These are phyloP conservation scores for Tuberolachnus salignus DNA, from an alignment of 2,888 invertebrate species.

Conservation along the genomic window DNA sequence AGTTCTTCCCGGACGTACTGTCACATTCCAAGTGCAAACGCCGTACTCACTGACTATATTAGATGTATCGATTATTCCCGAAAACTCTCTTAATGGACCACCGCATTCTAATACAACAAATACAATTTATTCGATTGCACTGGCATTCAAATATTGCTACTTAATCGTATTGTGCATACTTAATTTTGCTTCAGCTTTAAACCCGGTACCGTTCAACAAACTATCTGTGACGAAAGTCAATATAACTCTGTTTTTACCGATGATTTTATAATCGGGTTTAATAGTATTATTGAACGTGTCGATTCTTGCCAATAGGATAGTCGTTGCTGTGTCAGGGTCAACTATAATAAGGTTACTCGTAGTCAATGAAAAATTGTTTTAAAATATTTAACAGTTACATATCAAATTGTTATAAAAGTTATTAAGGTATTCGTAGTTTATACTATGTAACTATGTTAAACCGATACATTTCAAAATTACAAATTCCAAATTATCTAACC, in stretches of 20 bases:
- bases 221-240: slow-evolving; percentile 13
- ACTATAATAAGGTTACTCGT: slow-evolving; percentile 12
- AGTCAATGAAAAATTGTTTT: too few species aligned
- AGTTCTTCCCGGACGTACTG: slow-evolving; percentile 74
- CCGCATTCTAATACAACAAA: slow-evolving; percentile 70
- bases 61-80: slow-evolving; percentile 67
- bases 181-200: slow-evolving; percentile 29
- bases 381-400: too few species aligned
- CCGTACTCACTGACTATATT: background rate
- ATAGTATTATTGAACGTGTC: background rate
- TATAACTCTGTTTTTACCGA: slow-evolving; percentile 38
- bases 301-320: background rate
- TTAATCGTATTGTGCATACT: slow-evolving; percentile 5
- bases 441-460: too few species aligned
- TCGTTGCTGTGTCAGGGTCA: slow-evolving; percentile 18
- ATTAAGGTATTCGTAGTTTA: too few species aligned
- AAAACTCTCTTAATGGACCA: slow-evolving; percentile 67
- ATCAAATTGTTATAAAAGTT: too few species aligned
- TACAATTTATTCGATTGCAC: too few species aligned
- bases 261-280: background rate
- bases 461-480: too few species aligned
- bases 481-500: background rate
- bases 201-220: slow-evolving; percentile 19
- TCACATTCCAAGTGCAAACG: slow-evolving; percentile 70
- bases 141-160: background rate